Evolutionary conservation across 2,888 invertebrate species (phyloP), one percentile per base, ranked within the genome.

Genomic region (Clitarchus hookeri): DNA sequence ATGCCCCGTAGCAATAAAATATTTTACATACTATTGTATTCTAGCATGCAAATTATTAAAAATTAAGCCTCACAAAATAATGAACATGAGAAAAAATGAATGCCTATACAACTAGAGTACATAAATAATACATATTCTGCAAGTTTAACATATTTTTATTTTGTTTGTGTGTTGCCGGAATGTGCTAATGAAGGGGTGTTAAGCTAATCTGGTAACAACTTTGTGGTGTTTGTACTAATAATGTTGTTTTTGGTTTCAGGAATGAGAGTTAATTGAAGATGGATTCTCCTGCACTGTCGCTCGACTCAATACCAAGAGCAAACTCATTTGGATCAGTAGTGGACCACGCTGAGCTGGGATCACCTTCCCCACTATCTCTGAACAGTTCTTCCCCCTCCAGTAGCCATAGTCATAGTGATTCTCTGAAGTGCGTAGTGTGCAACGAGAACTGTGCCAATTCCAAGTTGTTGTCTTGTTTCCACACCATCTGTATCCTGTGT

Each of bases 271-370:
- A 95, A 95, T 93, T 96, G 95, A 96, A 96, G 95, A 97, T 97
- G 97, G 97, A 97, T 94, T 97, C 97, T 93, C 94, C 94, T 91
- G 97, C 97, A 93, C 97, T 97, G 93, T 97, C 97, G 93, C 94
- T 97, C 94, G 97, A 97, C 94, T 97, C 97, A 93, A 94, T 96
- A 93, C 96, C 96, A 92, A 95, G 96, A 94, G 96, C 96, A 93
- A 97, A 96, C 94, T 97, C 97, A 91, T 96, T 97, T 93, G 97
- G 97, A 94, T 97, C 97, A 91, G 95, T 96, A 92, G 93, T 94
- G 89, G 96, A 96, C 92, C 96, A 95, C 92, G 94, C 94, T 93
- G 96, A 96, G 92, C 95, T 96, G 91, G 94, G 96, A 90, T 94
- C 93, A 87, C 91, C 93, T 86, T 92, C 93, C 85, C 92, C 92